Base-by-base conservation (phyloP, 1,140 invertebrate genomes). In the honey bee (Apis mellifera) region DNA sequence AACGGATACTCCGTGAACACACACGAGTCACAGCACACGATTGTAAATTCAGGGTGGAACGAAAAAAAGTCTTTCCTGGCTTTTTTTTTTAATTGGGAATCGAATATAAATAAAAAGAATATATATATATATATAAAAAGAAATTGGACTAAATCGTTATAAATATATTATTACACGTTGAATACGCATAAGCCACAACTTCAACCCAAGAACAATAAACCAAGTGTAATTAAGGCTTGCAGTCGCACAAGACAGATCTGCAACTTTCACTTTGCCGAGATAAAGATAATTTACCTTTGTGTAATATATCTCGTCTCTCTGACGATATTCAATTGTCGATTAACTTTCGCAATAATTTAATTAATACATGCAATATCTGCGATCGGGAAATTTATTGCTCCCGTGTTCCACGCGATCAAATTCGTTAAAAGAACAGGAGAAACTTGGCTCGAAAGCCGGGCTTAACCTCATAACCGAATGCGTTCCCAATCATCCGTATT, bases 401-500 rank as follows among this genome's bases (percentile, higher is more conserved):
- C 26, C 17, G 7, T 26, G 23, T 15, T 4, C 42, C 42, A 11
- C 1, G 42, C 48, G n/a, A 32, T 11, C n/a, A 32, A 57, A 72
- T 57, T 55, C 52, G 21, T 72, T 55, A 32, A 32, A 8, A 19
- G 21, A 19, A 70, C 48, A 11, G 1, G 9, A 9, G 59, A 26
- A 65, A 64, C 21, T 48, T 55, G 32, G 32, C n/a, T 60, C 8
- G 17, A 52, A 26, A 42, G 17, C 3, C 54, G 15, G n/a, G 9
- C 32, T 19, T 19, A 68, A 65, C 74, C 85, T 88, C 86, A 89
- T 82, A 74, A n/a, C 17, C 13, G 80, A 74, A 85, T 78, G 85
- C 85, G 86, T 68, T 72, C 83, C 87, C 89, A 91, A 91, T 90
- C 86, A 90, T 75, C 74, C 77, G 87, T 75, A 91, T 91, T 90